Base-by-base conservation (phyloP, 2,888 invertebrate genomes). In the Tribolium freemani region DNA sequence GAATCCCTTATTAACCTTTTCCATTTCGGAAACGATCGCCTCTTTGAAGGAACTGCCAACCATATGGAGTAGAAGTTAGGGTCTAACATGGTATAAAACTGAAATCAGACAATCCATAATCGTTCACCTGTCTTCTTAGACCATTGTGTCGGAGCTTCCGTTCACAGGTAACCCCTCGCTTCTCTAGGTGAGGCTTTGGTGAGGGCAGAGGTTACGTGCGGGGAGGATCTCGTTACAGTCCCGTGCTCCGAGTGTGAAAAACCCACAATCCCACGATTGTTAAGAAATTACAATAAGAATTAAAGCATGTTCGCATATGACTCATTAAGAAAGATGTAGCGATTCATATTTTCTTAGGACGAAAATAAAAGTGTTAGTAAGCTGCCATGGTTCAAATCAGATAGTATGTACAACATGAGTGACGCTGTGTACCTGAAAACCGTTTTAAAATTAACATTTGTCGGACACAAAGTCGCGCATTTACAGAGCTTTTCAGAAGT, bases 91-190 rank as follows among this genome's bases (percentile, higher is more conserved):
- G 60, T 16, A 44, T 69, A 60, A 68, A 58, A 61, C 69, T 30
- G 13, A 21, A 45, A 61, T 51, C 71, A 71, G 70, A 66, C 75
- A 64, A 76, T 75, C 75, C 75, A 78, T 78, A 82, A 81, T 80
- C 80, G 80, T 81, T 83, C 82, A 83, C 82, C 82, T 83, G 83
- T 83, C 81, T 80, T 82, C 81, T 81, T 74, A 78, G 76, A 75
- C 78, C 80, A 80, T 77, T 76, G 76, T 77, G 75, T 71, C 76
- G 75, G 76, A 78, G 82, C 82, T 83, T 83, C 83, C 83, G 83
- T 83, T 83, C 83, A 81, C 83, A 83, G 80, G 82, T 79, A 73
- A 76, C 67, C 71, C 73, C 75, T 51, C 56, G 9, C 53, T 66
- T 61, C 77, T 72, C 71, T 64, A 57, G 57, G 21, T 21, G 63